Conservation (phyloP, 2,113 vertebrate species). For the Tylochromis polylepis region DNA sequence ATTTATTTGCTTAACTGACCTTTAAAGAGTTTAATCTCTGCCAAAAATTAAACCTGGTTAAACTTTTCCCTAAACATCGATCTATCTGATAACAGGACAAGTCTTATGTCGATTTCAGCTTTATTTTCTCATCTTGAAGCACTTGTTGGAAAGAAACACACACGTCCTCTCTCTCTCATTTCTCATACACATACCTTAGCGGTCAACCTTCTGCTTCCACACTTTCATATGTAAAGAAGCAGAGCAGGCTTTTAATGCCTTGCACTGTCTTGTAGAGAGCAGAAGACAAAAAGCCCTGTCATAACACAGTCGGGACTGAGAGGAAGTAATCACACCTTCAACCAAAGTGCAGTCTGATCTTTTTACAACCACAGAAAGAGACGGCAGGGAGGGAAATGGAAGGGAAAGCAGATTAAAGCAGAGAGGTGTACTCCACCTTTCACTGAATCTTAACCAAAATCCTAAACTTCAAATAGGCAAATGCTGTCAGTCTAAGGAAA, state of each 20-base stretch:
- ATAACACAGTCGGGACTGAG: slow-evolving; percentile 45
- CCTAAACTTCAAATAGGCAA: neutral
- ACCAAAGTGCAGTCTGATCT: slow-evolving; percentile 43
- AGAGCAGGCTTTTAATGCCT: slow-evolving; percentile 32
- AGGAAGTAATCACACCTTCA: slow-evolving; percentile 66
- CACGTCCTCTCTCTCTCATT: neutral
- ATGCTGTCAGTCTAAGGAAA: neutral
- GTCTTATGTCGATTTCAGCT: neutral
- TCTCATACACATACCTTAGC: slow-evolving; percentile 4
- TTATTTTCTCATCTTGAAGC: neutral
- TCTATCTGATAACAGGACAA: neutral
- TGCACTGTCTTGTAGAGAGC: slow-evolving; percentile 28
- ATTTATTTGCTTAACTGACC: neutral
- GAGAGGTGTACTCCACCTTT: slow-evolving; percentile 1
- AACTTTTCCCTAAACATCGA: neutral
- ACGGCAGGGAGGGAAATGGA: neutral
- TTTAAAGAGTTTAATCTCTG: neutral
- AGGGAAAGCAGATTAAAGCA: slow-evolving; percentile 28
- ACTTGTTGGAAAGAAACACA: neutral
- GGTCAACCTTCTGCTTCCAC: slow-evolving; percentile 24
- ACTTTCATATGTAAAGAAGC: slow-evolving; percentile 62
- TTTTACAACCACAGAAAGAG: slow-evolving; percentile 52
- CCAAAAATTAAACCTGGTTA: neutral
- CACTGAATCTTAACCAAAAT: neutral
- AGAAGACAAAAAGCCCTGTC: slow-evolving; percentile 45